Evolutionary conservation across 2,888 invertebrate species (phyloP).

Genomic region (Xestobium rufovillosum): DNA sequence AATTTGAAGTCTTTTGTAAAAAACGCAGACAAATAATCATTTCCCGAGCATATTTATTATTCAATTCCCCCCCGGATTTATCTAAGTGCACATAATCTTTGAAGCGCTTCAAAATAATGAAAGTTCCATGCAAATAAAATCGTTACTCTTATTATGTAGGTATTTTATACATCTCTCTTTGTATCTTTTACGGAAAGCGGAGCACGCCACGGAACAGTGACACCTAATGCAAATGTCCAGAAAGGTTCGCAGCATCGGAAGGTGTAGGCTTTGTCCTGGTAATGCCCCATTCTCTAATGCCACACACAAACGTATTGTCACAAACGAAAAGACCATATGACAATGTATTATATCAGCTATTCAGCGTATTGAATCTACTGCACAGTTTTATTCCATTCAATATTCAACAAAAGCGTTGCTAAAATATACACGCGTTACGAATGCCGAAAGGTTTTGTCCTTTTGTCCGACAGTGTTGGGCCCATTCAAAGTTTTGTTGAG

Average conservation of each 20-base stretch:
- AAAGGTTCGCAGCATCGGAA: conserved; percentile 1
- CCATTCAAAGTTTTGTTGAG: conserved; percentile 41
- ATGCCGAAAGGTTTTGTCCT: conserved; percentile 43
- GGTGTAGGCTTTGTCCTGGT: conserved; percentile 30
- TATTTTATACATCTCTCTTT: too few species aligned
- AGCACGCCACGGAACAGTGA: too few species aligned
- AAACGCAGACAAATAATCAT: too few species aligned
- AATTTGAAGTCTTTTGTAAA: too few species aligned
- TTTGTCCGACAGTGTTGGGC: conserved; percentile 40
- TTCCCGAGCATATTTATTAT: too few species aligned
- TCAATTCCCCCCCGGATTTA: too few species aligned
- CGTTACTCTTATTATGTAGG: too few species aligned
- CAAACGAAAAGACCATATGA: conserved; percentile 43
- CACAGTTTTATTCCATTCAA: conserved; percentile 43
- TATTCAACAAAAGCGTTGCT: conserved; percentile 36
- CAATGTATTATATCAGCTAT: conserved; percentile 45
- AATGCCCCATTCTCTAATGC: conserved; percentile 40
- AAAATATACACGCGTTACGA: conserved; percentile 46
- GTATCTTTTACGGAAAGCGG: too few species aligned
- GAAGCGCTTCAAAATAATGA: too few species aligned
- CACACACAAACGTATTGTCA: conserved; percentile 44
- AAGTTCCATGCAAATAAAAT: too few species aligned
- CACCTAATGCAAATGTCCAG: too few species aligned
- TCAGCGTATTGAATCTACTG: conserved; percentile 40
- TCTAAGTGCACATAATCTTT: too few species aligned